A percentile compares a stretch with the other conserved stretches of the same genome.
phyloP scores from a whole-genome alignment of 1,140 invertebrate genomes.

The Drosophila busckii region DNA sequence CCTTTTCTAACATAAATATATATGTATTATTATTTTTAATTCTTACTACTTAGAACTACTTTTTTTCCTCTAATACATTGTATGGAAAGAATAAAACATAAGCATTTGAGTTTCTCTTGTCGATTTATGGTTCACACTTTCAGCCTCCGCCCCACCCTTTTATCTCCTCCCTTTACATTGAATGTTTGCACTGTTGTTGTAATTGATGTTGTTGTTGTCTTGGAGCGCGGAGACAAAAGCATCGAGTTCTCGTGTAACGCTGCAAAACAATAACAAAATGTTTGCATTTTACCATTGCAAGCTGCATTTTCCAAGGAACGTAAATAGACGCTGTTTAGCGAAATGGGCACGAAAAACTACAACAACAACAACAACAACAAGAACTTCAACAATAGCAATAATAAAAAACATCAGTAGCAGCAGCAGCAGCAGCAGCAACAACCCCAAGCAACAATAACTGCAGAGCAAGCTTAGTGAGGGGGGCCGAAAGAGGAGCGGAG shows the following conservation, averaged over 20 bases:
- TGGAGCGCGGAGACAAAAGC: conserved; percentile 57
- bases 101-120: no score
- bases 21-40: no score
- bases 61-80: no score
- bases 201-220: no score
- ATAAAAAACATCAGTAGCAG: conserved; percentile 14
- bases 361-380: conserved; percentile 13
- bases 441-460: conserved; percentile 16
- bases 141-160: neutral
- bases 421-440: conserved; percentile 16
- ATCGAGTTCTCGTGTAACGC: conserved; percentile 17
- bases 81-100: no score
- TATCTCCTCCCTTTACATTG: neutral
- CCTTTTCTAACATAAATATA: no score
- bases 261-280: conserved; percentile 41
- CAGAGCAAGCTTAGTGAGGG: no score
- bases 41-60: no score
- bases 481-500: neutral
- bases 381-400: conserved; percentile 5
- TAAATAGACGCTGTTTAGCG: conserved; percentile 75
- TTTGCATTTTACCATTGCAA: conserved; percentile 71
- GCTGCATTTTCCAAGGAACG: conserved; percentile 72
- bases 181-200: no score
- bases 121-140: no score
- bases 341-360: conserved; percentile 64